Conservation (phyloP, 2,797 vertebrate species). For the Phalanger gymnotis region DNA sequence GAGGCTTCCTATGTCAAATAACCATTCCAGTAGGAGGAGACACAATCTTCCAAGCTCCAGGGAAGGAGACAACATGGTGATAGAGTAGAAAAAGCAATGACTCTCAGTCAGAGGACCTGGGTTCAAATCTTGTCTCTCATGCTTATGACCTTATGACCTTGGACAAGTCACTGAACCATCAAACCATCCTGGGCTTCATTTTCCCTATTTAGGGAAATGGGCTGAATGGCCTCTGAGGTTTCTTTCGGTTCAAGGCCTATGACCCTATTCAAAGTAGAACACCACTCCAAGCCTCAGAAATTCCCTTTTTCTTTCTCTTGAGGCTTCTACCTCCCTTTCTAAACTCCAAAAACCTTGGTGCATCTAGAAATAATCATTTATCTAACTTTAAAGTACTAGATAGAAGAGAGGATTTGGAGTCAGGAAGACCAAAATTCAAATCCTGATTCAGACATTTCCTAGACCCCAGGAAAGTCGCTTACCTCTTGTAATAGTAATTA, state of each 20-base stretch:
- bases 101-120: neutral
- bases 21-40: neutral
- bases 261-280: neutral
- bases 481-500: too few relatives aligned
- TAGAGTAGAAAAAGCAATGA: neutral
- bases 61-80: neutral
- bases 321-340: neutral
- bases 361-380: neutral
- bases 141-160: too few relatives aligned
- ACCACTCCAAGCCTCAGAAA: neutral
- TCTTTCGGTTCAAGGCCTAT: neutral
- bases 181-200: neutral
- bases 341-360: neutral
- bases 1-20: constrained; percentile 4
- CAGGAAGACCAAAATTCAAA: neutral
- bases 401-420: neutral
- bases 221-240: neutral
- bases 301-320: neutral
- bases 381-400: neutral
- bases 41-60: neutral
- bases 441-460: neutral
- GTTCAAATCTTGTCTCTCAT: neutral
- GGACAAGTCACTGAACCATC: neutral
- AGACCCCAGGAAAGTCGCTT: neutral
- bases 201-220: neutral